Conservation (phyloP, 2,797 vertebrate species). For the Phalanger gymnotis region DNA sequence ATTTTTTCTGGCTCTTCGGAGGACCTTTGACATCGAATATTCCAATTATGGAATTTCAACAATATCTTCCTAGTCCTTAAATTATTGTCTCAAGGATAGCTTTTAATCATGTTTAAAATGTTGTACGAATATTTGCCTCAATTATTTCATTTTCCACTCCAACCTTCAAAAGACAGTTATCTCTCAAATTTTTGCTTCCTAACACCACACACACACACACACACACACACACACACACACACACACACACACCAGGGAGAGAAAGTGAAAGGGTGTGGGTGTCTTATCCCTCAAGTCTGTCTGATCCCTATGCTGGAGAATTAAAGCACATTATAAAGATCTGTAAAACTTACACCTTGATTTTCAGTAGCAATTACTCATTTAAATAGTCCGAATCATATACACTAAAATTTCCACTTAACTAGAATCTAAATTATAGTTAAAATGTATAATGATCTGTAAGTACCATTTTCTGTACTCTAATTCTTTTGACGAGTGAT, state of each 20-base stretch:
- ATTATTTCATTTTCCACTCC: background rate
- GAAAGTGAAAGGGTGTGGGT: no score
- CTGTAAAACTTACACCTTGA: slow-evolving; percentile 25
- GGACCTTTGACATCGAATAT: background rate
- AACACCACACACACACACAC: background rate
- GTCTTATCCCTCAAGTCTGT: background rate
- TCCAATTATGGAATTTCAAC: background rate
- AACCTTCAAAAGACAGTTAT: background rate
- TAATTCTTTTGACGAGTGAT: background rate
- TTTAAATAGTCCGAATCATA: slow-evolving; percentile 17
- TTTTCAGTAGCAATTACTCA: slow-evolving; percentile 23
- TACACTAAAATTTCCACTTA: background rate
- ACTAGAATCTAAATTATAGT: slow-evolving; percentile 34
- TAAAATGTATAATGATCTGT: background rate
- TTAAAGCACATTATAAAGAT: slow-evolving; percentile 17
- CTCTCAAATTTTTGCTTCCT: background rate
- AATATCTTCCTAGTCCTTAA: background rate
- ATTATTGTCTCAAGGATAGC: background rate
- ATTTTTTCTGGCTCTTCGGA: background rate
- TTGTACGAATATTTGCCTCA: background rate
- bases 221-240: no score
- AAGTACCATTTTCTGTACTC: background rate
- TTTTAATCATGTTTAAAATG: background rate
- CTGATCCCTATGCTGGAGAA: background rate
- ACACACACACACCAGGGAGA: no score